Percentiles rank a stretch among this genome's conserved stretches.
Conservation (phyloP, 2,113 vertebrate genomes). For the Actenoides lindsayi region DNA sequence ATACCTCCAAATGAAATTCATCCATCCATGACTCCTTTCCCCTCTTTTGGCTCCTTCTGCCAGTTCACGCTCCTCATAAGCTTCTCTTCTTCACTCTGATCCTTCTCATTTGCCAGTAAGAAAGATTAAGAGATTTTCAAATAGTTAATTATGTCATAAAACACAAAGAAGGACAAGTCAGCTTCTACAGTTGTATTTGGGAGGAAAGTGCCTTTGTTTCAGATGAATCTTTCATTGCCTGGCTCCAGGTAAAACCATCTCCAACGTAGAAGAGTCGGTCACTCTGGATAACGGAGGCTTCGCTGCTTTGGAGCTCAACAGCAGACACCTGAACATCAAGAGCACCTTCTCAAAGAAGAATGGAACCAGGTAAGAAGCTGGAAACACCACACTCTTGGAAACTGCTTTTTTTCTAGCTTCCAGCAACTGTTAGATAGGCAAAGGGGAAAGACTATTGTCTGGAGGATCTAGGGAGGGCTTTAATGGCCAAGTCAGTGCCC, state of each 20-base stretch:
- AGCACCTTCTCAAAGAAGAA: conserved; percentile 93
- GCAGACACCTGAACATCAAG: conserved; percentile 90
- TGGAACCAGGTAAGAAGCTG: conserved; percentile 83
- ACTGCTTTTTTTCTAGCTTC: not conserved
- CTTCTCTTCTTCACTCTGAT: not conserved
- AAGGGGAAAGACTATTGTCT: not conserved
- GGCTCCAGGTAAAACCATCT: conserved; percentile 84
- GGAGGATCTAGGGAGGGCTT: not conserved
- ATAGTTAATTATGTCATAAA: not conserved
- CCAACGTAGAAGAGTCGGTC: conserved; percentile 86
- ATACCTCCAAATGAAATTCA: not conserved
- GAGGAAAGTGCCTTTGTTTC: not conserved
- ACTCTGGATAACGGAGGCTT: conserved; percentile 95
- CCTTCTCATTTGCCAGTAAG: not conserved
- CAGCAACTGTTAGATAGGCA: not conserved
- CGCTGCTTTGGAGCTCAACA: conserved; percentile 92
- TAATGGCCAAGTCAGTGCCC: not conserved
- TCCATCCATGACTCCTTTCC: not conserved
- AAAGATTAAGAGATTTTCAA: not conserved
- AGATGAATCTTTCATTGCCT: not conserved
- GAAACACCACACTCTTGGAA: not conserved
- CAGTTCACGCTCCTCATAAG: not conserved
- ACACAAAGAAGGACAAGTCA: not conserved
- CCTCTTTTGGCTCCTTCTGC: not conserved
- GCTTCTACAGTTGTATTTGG: not conserved